A percentile compares a stretch with the other conserved stretches of the same genome.
Evolutionary conservation across 2,797 vertebrate species (phyloP).

Genomic region (Acestrorhynchus altus): DNA sequence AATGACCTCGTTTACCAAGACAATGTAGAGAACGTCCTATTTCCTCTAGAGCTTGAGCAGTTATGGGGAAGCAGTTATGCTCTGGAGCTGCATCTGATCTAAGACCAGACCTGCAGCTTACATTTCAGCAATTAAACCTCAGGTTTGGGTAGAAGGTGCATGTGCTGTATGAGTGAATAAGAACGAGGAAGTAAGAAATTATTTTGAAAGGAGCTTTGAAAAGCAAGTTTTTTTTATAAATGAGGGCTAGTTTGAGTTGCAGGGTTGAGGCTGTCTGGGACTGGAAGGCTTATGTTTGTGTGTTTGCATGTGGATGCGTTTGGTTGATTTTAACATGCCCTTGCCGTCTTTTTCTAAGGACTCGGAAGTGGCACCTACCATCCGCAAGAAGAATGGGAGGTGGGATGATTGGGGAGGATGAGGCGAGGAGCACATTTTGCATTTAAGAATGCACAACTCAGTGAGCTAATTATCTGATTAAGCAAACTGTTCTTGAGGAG

Average conservation of each 20-base stretch:
- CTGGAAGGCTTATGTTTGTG: not conserved
- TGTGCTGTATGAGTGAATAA: not conserved
- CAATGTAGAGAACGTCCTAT: conserved; percentile 25
- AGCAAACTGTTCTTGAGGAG: no score
- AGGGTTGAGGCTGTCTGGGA: not conserved
- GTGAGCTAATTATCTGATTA: no score
- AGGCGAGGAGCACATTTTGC: not conserved
- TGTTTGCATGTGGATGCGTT: not conserved
- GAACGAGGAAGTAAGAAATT: not conserved
- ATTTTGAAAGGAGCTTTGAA: not conserved
- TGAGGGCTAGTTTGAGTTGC: not conserved
- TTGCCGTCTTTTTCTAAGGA: not conserved
- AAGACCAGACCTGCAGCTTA: not conserved
- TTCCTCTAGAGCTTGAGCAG: conserved; percentile 12
- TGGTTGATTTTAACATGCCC: not conserved
- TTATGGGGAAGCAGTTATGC: not conserved
- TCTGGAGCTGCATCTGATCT: not conserved
- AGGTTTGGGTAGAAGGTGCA: not conserved
- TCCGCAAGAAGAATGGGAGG: not conserved
- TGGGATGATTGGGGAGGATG: not conserved
- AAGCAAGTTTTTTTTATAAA: not conserved
- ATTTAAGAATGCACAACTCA: not conserved
- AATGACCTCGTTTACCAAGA: conserved; percentile 24
- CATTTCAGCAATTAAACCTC: not conserved
- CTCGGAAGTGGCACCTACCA: not conserved